Percentiles rank a stretch among this genome's conserved stretches.
phyloP scores from a whole-genome alignment of 2,797 vertebrate genomes.

The Sciurus carolinensis region DNA sequence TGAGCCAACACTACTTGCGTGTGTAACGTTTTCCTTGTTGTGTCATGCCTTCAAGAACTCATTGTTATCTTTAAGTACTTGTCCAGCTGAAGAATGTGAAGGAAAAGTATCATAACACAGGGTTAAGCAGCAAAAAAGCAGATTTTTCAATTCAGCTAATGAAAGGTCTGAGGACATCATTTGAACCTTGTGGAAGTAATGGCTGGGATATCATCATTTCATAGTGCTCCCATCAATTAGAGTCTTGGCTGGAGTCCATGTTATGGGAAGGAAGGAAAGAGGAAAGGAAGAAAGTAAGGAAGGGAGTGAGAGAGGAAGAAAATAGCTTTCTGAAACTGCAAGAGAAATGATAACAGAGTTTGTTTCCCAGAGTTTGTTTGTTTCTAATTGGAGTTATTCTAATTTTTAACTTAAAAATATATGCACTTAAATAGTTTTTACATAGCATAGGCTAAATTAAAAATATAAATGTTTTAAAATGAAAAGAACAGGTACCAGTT shows the following conservation, averaged over 20 bases:
- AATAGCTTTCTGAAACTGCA: not conserved
- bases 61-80: not conserved
- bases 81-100: not conserved
- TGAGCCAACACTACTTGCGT: not conserved
- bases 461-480: not conserved
- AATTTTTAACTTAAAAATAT: not conserved
- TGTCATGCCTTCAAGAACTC: not conserved
- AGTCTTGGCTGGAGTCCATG: not conserved
- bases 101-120: not conserved
- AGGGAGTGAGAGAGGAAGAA: not conserved
- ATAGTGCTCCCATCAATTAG: not conserved
- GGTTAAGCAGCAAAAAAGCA: conserved; percentile 4
- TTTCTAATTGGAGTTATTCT: not conserved
- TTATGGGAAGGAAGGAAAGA: not conserved
- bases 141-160: conserved; percentile 13
- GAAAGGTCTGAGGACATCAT: not conserved
- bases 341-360: not conserved
- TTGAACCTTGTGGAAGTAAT: conserved; percentile 23
- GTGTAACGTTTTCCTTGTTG: not conserved
- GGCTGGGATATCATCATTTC: not conserved
- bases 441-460: not conserved
- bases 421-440: not conserved
- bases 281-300: too few relatives aligned
- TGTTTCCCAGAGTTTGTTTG: not conserved
- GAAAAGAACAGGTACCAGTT: not conserved